A percentile compares a stretch with the other conserved stretches of the same genome.
Conservation (phyloP, 1,140 invertebrate species). For the Zelostemma sp. region DNA sequence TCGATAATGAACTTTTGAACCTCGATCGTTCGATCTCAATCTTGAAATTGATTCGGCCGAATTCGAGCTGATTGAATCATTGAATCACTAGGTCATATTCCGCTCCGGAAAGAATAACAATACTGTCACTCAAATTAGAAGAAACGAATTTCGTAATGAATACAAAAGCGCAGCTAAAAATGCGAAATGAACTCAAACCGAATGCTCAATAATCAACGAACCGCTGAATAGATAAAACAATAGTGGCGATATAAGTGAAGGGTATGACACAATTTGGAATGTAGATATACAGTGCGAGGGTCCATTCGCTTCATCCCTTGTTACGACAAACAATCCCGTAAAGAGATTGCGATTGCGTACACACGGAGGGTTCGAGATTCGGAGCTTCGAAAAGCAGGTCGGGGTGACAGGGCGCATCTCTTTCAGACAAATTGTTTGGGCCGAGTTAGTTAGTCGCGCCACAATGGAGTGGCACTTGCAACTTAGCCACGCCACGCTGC, state of each 20-base stretch:
- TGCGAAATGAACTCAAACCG: no score
- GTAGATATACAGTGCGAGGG: constrained; percentile 20
- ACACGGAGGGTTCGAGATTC: constrained; percentile 23
- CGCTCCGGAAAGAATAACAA: no score
- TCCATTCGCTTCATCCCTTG: constrained; percentile 22
- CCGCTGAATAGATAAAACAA: no score
- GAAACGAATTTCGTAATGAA: no score
- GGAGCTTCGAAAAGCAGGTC: constrained; percentile 40
- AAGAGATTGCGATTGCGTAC: constrained; percentile 53
- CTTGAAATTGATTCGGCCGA: no score
- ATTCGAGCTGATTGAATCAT: no score
- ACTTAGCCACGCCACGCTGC: constrained; percentile 50
- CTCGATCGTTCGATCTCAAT: no score
- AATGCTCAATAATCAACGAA: no score
- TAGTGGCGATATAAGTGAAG: neutral
- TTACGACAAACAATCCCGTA: constrained; percentile 39
- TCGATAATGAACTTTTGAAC: no score
- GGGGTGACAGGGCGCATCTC: constrained; percentile 52
- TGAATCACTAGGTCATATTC: no score
- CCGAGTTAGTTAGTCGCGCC: constrained; percentile 65
- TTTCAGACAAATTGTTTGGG: constrained; percentile 68
- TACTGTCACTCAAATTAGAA: no score
- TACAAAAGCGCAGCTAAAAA: no score
- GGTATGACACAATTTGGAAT: constrained; percentile 11
- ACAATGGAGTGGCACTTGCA: constrained; percentile 67